Conservation (phyloP, 2,113 vertebrate species). For the Myiopsitta monachus region DNA sequence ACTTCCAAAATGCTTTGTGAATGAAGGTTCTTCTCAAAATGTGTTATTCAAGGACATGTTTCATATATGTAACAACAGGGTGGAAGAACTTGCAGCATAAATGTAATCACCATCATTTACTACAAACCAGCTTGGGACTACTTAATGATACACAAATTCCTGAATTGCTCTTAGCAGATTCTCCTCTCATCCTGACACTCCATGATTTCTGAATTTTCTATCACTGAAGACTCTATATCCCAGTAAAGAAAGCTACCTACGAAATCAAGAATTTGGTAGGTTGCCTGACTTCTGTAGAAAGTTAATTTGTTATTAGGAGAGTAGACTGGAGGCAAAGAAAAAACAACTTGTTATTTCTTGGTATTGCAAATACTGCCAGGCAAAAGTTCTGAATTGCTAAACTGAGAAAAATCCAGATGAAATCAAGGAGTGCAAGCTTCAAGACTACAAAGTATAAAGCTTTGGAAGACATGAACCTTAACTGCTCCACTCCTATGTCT, state of each 20-base stretch:
- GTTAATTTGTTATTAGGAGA: neutral
- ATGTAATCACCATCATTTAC: neutral
- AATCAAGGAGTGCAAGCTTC: neutral
- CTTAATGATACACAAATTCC: neutral
- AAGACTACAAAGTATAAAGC: neutral
- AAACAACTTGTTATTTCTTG: neutral
- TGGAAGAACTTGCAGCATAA: neutral
- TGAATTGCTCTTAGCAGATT: neutral
- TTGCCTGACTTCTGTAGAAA: neutral
- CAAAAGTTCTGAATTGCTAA: neutral
- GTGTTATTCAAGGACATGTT: neutral
- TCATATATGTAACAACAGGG: neutral
- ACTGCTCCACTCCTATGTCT: neutral
- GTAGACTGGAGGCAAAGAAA: neutral
- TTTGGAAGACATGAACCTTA: neutral
- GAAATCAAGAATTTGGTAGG: neutral
- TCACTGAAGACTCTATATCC: neutral
- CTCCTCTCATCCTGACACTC: neutral
- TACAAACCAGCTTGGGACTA: neutral
- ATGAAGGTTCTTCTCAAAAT: neutral
- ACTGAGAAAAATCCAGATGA: neutral
- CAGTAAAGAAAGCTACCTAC: neutral
- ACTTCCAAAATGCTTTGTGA: neutral
- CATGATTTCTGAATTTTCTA: neutral
- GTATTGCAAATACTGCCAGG: neutral